Percentiles rank a stretch among this genome's conserved stretches.
Evolutionary conservation across 2,113 vertebrate species (phyloP).

Genomic region (Procavia capensis): DNA sequence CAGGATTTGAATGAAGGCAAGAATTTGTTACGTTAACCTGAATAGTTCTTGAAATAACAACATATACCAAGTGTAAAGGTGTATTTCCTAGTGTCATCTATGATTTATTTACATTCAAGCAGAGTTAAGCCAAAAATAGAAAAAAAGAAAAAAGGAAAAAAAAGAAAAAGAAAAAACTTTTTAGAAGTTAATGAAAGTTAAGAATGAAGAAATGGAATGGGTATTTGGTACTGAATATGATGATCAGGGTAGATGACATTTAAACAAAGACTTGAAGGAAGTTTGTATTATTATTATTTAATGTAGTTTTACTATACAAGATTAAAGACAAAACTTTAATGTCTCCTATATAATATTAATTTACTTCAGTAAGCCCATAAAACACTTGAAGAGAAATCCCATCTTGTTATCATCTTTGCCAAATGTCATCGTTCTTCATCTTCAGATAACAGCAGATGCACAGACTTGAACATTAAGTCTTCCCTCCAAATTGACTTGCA

Average conservation of each 20-base stretch:
- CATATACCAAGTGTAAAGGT: neutral
- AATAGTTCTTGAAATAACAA: neutral
- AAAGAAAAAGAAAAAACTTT: neutral
- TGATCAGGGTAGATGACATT: neutral
- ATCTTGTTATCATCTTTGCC: neutral
- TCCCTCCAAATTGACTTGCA: neutral
- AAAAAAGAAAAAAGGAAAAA: neutral
- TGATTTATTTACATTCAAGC: neutral
- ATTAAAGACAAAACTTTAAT: neutral
- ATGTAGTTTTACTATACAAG: neutral
- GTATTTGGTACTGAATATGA: neutral
- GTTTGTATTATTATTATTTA: neutral
- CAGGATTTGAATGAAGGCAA: neutral
- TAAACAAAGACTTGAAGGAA: neutral
- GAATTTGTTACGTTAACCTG: neutral
- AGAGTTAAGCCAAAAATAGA: neutral
- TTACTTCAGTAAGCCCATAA: neutral
- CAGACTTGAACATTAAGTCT: neutral
- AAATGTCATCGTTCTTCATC: neutral
- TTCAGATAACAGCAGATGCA: neutral
- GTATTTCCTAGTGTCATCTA: neutral
- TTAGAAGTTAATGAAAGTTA: neutral
- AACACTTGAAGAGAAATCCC: neutral
- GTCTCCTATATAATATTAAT: neutral
- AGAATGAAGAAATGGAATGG: neutral